Conservation (phyloP, 2,113 vertebrate genomes). For the Hirundichthys speculiger region DNA sequence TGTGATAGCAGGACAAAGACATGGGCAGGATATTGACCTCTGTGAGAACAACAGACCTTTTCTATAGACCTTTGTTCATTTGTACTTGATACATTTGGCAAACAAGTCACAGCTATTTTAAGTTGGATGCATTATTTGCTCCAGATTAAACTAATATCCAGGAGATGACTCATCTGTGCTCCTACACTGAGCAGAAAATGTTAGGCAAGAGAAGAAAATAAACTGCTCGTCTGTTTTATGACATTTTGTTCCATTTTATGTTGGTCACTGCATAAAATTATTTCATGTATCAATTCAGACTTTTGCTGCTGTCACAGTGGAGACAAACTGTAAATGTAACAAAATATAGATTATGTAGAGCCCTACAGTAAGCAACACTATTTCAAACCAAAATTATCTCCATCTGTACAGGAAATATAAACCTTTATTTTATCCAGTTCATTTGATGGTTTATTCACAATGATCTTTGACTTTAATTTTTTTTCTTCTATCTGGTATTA, state of each 20-base stretch:
- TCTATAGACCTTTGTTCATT: slow-evolving; percentile 52
- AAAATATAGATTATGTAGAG: not conserved
- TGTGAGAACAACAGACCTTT: slow-evolving; percentile 46
- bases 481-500: too few species aligned
- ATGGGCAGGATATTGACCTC: slow-evolving; percentile 75
- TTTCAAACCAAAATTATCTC: too few species aligned
- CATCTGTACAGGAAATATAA: too few species aligned
- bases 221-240: slow-evolving; percentile 53
- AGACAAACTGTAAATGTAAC: too few species aligned
- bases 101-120: slow-evolving; percentile 56
- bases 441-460: too few species aligned
- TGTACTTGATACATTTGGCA: slow-evolving; percentile 46
- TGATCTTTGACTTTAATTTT: too few species aligned
- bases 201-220: slow-evolving; percentile 63
- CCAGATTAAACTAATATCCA: slow-evolving; percentile 42
- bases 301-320: too few species aligned
- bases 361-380: too few species aligned
- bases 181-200: slow-evolving; percentile 53
- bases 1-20: slow-evolving; percentile 72
- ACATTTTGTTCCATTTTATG: slow-evolving; percentile 28
- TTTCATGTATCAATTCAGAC: slow-evolving; percentile 6
- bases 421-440: too few species aligned
- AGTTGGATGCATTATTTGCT: slow-evolving; percentile 46
- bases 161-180: slow-evolving; percentile 57
- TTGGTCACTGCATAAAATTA: slow-evolving; percentile 14